Percentiles rank a stretch among this genome's conserved stretches.
phyloP scores from a whole-genome alignment of 2,888 invertebrate species.

The Zaprionus bogoriensis region DNA sequence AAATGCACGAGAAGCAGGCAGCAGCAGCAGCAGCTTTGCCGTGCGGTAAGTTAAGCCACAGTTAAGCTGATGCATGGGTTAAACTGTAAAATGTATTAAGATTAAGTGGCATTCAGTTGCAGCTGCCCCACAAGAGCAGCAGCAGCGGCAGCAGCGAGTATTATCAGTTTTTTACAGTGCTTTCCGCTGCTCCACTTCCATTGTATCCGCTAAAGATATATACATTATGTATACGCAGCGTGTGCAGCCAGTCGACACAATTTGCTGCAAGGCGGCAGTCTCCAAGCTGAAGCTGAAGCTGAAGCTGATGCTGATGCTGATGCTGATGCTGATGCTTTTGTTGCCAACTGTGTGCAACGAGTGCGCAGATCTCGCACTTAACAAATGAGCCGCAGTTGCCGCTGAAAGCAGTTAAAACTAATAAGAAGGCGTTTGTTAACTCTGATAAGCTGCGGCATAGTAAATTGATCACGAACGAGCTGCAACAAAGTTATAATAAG shows the following conservation, averaged over 20 bases:
- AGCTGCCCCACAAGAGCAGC: conserved; percentile 14
- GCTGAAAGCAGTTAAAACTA: conserved; percentile 1
- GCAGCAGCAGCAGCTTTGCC: conserved; percentile 41
- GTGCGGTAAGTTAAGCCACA: conserved; percentile 60
- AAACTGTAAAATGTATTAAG: conserved; percentile 75
- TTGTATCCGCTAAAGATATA: conserved; percentile 5
- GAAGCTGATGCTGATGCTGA: too few species aligned
- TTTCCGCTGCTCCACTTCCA: background rate
- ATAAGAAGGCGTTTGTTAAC: background rate
- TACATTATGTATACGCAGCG: conserved; percentile 49
- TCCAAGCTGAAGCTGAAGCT: too few species aligned
- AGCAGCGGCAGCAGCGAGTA: conserved; percentile 15
- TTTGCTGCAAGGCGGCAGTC: too few species aligned
- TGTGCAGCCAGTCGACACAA: conserved; percentile 19
- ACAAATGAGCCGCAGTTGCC: conserved; percentile 1
- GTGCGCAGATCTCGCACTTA: conserved; percentile 4
- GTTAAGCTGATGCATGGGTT: conserved; percentile 76
- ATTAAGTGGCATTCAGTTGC: conserved; percentile 64
- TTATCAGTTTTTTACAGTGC: conserved; percentile 26
- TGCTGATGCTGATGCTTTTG: conserved; percentile 41
- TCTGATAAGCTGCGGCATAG: background rate
- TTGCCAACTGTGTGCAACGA: conserved; percentile 36
- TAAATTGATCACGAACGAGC: background rate
- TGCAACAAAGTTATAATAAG: too few species aligned
- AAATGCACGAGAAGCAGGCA: conserved; percentile 40